phyloP scores from a whole-genome alignment of 2,888 invertebrate species.

The Macrosoma leucophasiata region DNA sequence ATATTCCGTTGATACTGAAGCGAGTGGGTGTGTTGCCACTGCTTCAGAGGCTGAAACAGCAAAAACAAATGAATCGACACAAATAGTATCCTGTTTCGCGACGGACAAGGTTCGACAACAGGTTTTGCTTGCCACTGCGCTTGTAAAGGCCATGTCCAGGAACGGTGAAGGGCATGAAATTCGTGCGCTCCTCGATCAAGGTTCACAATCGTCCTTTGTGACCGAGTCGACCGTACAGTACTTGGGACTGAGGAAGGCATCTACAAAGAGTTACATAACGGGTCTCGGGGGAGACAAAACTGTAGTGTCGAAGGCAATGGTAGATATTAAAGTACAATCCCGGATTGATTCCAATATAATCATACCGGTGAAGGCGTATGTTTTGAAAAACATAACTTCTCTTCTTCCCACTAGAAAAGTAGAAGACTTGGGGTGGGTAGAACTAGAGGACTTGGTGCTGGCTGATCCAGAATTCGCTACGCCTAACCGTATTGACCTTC shows the following conservation, averaged over 20 bases:
- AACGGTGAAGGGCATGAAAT: conserved; percentile 10
- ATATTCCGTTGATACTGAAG: not conserved
- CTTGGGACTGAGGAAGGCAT: conserved; percentile 16
- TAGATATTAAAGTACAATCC: conserved; percentile 1
- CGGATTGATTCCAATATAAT: not conserved
- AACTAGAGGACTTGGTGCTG: conserved; percentile 1
- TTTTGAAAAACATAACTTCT: conserved; percentile 4
- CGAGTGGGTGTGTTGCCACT: not conserved
- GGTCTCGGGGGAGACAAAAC: conserved; percentile 4
- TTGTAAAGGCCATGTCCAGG: conserved; percentile 17
- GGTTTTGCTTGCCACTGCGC: conserved; percentile 21
- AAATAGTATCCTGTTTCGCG: not conserved
- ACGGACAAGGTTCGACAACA: conserved; percentile 2
- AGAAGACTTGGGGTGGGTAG: not conserved
- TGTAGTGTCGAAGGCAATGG: not conserved
- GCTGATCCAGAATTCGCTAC: conserved; percentile 19
- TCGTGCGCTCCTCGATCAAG: conserved; percentile 27
- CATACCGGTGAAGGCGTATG: conserved; percentile 1
- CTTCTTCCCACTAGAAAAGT: conserved; percentile 2
- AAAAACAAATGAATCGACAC: not conserved
- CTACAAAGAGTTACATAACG: conserved; percentile 5
- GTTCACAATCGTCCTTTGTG: conserved; percentile 26
- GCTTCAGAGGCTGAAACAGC: conserved; percentile 4
- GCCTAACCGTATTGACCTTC: conserved; percentile 22
- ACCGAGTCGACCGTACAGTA: conserved; percentile 22